A percentile compares a stretch with the other conserved stretches of the same genome.
These are phyloP conservation scores for Potamarius usumacintae DNA, from an alignment of 2,113 vertebrate genomes.

Conservation along the genomic window DNA sequence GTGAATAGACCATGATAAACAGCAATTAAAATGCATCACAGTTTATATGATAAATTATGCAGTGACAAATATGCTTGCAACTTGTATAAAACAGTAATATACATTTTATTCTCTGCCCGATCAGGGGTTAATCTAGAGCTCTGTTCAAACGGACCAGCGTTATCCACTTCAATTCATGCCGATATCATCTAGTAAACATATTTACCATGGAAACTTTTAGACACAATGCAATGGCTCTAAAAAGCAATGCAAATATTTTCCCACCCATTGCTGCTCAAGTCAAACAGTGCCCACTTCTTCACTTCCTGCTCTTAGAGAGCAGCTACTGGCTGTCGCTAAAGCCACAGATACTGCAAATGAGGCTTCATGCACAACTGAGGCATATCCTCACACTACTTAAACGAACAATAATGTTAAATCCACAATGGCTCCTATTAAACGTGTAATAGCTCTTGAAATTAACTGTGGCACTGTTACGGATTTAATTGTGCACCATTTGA, in stretches of 20 bases:
- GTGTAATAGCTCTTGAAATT: constrained; percentile 8
- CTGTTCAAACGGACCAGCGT: neutral
- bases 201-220: neutral
- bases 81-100: neutral
- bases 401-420: neutral
- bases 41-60: neutral
- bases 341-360: neutral
- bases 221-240: constrained; percentile 1
- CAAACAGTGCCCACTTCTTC: constrained; percentile 2
- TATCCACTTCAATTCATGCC: neutral
- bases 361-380: neutral
- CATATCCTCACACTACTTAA: neutral
- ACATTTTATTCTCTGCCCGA: neutral
- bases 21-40: neutral
- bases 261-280: constrained; percentile 1
- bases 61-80: neutral
- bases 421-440: constrained; percentile 12
- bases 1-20: neutral
- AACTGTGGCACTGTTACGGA: neutral
- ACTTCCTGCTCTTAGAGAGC: constrained; percentile 3
- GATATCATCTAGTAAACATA: neutral
- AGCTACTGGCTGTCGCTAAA: neutral
- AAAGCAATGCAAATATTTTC: neutral
- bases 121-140: neutral
- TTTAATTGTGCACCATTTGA: neutral